These are phyloP conservation scores for Gonioctena quinquepunctata DNA, from an alignment of 1,140 invertebrate genomes.

Conservation along the genomic window DNA sequence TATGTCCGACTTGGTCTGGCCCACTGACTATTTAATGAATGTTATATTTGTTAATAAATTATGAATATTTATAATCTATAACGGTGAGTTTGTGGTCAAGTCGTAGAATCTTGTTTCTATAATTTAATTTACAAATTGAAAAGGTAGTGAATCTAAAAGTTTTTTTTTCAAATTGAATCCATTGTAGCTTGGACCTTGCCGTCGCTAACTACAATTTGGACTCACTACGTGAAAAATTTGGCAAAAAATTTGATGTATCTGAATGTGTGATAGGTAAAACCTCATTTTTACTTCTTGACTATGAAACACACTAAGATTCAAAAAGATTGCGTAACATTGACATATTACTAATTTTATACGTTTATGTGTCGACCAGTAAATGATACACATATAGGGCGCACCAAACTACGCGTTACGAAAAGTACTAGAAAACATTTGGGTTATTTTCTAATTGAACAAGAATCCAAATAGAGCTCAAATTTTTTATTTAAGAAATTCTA, in stretches of 20 bases:
- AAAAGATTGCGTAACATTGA: not conserved
- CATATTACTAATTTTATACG: conserved; percentile 6
- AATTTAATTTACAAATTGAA: too few species aligned
- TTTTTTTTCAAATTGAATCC: too few species aligned
- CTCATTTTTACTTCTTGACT: not conserved
- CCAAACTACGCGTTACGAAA: not conserved
- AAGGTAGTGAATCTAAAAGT: too few species aligned
- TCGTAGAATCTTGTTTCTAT: conserved; percentile 24
- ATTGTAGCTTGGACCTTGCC: not conserved
- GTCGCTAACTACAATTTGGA: not conserved
- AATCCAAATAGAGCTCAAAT: not conserved
- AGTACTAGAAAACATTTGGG: not conserved
- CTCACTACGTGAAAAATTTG: not conserved
- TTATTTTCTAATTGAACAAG: not conserved
- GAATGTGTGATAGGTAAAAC: not conserved
- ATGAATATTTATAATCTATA: conserved; percentile 48
- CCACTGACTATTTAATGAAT: conserved; percentile 49
- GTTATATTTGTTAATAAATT: conserved; percentile 55
- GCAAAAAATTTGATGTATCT: conserved; percentile 3
- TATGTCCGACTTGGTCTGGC: not conserved
- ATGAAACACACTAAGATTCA: not conserved
- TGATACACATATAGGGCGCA: not conserved
- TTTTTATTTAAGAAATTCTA: not conserved
- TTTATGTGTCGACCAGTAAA: conserved; percentile 9
- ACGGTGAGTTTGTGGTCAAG: conserved; percentile 42